Evolutionary conservation across 2,113 vertebrate species (phyloP).

Genomic region (Clarias magur): DNA sequence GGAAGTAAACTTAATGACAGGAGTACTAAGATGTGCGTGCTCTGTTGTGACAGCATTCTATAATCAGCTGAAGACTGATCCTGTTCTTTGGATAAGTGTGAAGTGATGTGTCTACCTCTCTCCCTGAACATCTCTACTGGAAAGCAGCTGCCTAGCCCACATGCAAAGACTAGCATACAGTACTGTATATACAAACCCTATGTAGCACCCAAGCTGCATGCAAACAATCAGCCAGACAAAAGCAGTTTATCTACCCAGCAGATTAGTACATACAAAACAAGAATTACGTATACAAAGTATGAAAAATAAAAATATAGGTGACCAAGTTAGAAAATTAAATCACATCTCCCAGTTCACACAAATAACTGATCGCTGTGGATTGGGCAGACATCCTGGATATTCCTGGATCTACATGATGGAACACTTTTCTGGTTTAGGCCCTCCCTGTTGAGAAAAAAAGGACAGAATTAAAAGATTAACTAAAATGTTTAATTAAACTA

Average conservation of each 20-base stretch:
- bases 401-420: constrained; percentile 69
- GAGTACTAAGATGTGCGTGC: constrained; percentile 66
- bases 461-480: background rate
- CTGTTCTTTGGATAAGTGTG: constrained; percentile 54
- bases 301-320: constrained; percentile 52
- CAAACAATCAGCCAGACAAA: constrained; percentile 46
- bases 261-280: constrained; percentile 65
- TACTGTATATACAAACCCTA: constrained; percentile 41
- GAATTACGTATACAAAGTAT: constrained; percentile 53
- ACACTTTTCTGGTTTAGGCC: constrained; percentile 69
- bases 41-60: constrained; percentile 66
- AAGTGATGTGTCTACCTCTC: constrained; percentile 47
- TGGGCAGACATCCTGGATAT: constrained; percentile 48
- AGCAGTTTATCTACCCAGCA: constrained; percentile 60
- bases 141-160: constrained; percentile 54
- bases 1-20: constrained; percentile 36
- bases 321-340: constrained; percentile 35
- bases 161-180: constrained; percentile 57
- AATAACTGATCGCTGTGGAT: constrained; percentile 27
- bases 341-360: constrained; percentile 22
- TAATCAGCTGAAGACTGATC: constrained; percentile 52
- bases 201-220: constrained; percentile 48
- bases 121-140: constrained; percentile 31
- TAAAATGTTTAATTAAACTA: background rate
- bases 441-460: constrained; percentile 56